Conservation (phyloP, 37 sponge, comb jelly and placozoan genomes). For the Sycon ciliatum region DNA sequence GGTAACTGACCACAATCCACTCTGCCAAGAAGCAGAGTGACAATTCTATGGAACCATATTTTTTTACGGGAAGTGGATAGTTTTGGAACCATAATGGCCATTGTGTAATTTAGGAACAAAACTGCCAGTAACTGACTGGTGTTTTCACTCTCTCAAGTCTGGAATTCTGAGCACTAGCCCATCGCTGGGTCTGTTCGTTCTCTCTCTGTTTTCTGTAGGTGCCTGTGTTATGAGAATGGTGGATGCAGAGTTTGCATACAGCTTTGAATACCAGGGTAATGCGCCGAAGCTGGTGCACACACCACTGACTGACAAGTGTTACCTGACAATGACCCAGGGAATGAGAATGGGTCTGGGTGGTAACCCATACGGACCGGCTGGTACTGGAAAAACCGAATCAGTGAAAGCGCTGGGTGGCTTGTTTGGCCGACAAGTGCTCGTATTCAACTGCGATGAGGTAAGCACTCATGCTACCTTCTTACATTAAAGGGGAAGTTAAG, state of each 20-base stretch:
- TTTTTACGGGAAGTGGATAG: too few relatives aligned
- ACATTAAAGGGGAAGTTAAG: neutral
- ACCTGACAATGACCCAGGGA: slow-evolving; percentile 95
- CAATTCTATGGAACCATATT: too few relatives aligned
- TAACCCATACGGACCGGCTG: slow-evolving; percentile 99
- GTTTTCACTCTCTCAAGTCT: too few relatives aligned
- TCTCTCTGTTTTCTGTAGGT: neutral
- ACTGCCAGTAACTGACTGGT: too few relatives aligned
- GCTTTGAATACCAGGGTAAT: slow-evolving; percentile 96
- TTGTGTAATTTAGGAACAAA: too few relatives aligned
- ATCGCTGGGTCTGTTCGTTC: neutral
- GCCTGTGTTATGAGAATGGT: slow-evolving; percentile 59
- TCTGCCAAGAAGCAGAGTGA: too few relatives aligned
- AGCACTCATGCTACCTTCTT: neutral
- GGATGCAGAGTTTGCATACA: slow-evolving; percentile 88
- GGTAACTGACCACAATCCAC: too few relatives aligned
- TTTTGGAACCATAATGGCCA: too few relatives aligned
- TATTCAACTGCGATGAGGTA: slow-evolving; percentile 99
- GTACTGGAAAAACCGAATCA: slow-evolving; percentile 99
- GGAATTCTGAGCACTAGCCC: neutral
- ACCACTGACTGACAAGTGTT: slow-evolving; percentile 98
- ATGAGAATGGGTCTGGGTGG: slow-evolving; percentile 95
- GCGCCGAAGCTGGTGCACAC: slow-evolving; percentile 98
- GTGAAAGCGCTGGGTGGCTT: slow-evolving; percentile 93
- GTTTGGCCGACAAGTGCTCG: slow-evolving; percentile 94